Percentiles rank a stretch among this genome's conserved stretches.
phyloP scores from a whole-genome alignment of 1,140 invertebrate species.

The Drosophila pandora region DNA sequence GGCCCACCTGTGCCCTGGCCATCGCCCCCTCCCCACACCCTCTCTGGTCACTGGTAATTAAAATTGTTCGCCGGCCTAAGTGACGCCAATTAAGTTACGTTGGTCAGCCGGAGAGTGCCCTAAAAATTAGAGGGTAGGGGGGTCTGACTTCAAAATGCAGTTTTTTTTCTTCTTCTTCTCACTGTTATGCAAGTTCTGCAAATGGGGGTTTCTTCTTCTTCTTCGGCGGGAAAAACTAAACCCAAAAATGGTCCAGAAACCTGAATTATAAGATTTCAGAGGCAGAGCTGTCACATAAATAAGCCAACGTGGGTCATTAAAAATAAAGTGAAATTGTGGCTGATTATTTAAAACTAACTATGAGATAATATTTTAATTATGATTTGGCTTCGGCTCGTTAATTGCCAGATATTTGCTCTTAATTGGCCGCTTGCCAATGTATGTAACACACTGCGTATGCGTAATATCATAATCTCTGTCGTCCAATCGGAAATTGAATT shows the following conservation, averaged over 20 bases:
- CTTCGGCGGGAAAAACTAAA: background rate
- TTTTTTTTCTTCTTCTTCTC: constrained; percentile 24
- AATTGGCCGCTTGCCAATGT: constrained; percentile 30
- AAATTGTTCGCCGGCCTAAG: constrained; percentile 67
- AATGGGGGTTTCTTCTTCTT: constrained; percentile 6
- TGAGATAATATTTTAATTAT: constrained; percentile 62
- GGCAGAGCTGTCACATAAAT: constrained; percentile 34
- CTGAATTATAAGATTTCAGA: constrained; percentile 50
- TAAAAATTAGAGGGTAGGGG: background rate
- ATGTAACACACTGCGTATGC: constrained; percentile 67
- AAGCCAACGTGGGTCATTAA: constrained; percentile 55
- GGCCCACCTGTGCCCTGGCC: constrained; percentile 7
- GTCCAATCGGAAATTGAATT: constrained; percentile 11
- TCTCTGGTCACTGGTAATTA: constrained; percentile 55
- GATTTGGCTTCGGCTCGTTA: constrained; percentile 63
- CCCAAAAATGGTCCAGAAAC: constrained; percentile 8
- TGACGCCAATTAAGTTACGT: constrained; percentile 77
- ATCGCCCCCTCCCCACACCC: background rate
- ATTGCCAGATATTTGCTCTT: constrained; percentile 62
- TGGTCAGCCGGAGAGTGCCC: constrained; percentile 28
- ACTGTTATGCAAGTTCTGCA: constrained; percentile 74
- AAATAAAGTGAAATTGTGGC: constrained; percentile 77
- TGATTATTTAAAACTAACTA: constrained; percentile 63
- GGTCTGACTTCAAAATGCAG: constrained; percentile 12
- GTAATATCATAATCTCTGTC: constrained; percentile 38